Conservation (phyloP, 2,888 invertebrate species). For the Drosophila parthenogenetica region DNA sequence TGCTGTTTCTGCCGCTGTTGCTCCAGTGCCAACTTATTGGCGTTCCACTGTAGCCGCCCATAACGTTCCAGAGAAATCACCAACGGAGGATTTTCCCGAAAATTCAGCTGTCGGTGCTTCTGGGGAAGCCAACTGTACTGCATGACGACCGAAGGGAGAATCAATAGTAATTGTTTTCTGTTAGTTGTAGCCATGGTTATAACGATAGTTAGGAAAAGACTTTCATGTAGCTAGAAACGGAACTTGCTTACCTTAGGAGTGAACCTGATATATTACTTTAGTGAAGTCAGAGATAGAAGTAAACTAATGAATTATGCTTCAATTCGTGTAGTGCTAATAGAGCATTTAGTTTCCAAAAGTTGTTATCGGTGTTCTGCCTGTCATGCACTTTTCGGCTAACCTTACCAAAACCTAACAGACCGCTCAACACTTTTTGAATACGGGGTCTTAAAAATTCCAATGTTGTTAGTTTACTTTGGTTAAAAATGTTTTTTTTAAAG, state of each 20-base stretch:
- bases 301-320: not conserved
- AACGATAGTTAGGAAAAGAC: not conserved
- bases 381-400: no score
- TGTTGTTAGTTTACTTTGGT: constrained; percentile 12
- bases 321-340: no score
- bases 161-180: constrained; percentile 4
- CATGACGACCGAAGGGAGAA: constrained; percentile 30
- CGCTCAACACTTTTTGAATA: no score
- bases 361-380: no score
- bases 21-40: constrained; percentile 37
- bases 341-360: no score
- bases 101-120: constrained; percentile 54
- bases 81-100: constrained; percentile 68
- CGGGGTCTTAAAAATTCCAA: not conserved
- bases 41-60: constrained; percentile 54
- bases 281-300: no score
- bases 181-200: constrained; percentile 33
- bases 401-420: no score
- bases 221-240: no score
- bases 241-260: not conserved
- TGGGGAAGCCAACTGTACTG: constrained; percentile 71
- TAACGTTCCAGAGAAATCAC: constrained; percentile 70
- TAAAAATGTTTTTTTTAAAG: constrained; percentile 32
- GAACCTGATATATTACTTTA: not conserved
- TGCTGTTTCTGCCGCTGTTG: constrained; percentile 42